A percentile compares a stretch with the other conserved stretches of the same genome.
Conservation (phyloP, 2,797 vertebrate species). For the Muscicapa striata region DNA sequence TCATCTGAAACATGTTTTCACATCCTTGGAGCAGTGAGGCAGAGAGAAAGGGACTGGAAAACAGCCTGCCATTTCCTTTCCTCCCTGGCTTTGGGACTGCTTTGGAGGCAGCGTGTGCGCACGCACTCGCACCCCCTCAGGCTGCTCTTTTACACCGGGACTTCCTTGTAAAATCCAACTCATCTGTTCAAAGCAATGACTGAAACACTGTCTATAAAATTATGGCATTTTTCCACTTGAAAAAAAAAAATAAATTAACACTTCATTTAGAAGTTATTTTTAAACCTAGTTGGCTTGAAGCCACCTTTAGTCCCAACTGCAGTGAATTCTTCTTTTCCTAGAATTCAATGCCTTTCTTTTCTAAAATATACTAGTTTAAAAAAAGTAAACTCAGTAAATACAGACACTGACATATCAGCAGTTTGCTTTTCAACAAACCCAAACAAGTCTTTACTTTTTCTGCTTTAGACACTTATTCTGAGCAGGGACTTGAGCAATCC, state of each 20-base stretch:
- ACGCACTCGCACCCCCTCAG: not conserved
- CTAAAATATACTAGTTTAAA: not conserved
- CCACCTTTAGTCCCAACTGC: conserved; percentile 1
- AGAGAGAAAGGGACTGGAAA: not conserved
- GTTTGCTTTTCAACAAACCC: not conserved
- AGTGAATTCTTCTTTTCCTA: conserved; percentile 5
- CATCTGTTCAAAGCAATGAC: conserved; percentile 43
- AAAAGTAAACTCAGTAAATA: not conserved
- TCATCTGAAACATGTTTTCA: not conserved
- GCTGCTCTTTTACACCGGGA: not conserved
- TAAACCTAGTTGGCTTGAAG: conserved; percentile 15
- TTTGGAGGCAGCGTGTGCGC: not conserved
- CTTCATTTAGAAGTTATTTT: conserved; percentile 53
- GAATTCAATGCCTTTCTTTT: conserved; percentile 9
- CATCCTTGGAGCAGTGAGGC: not conserved
- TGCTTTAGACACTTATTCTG: not conserved
- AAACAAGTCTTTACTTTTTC: not conserved
- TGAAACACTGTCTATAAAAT: conserved; percentile 37
- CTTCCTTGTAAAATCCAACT: conserved; percentile 25
- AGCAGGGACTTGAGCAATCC: not conserved
- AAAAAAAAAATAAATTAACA: conserved; percentile 11
- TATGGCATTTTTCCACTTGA: conserved; percentile 40
- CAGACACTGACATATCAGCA: not conserved
- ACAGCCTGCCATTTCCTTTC: not conserved
- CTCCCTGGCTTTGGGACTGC: not conserved